These are phyloP conservation scores for Coendou prehensilis DNA, from an alignment of 2,797 vertebrate genomes.

Conservation along the genomic window DNA sequence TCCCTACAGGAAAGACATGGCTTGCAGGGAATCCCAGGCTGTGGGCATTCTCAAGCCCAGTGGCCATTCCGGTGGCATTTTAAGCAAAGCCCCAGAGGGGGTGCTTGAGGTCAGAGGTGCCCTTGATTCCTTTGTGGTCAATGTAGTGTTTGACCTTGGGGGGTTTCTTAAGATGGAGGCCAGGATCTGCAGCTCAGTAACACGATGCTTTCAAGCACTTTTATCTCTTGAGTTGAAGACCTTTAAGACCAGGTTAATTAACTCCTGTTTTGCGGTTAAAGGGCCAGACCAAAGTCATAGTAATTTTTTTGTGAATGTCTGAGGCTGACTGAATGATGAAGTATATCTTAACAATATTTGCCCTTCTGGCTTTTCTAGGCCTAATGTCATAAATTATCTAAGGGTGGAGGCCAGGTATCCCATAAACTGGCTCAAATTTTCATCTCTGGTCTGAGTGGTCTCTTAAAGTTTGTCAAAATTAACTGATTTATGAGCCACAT, in stretches of 20 bases:
- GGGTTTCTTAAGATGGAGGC: too few species aligned
- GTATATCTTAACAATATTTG: neutral
- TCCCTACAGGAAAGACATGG: too few species aligned
- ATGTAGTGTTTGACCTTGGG: too few species aligned
- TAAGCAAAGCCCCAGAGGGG: too few species aligned
- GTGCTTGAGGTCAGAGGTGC: too few species aligned
- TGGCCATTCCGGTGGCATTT: too few species aligned
- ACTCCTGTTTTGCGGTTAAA: too few species aligned
- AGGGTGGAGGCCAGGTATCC: neutral
- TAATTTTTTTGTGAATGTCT: neutral
- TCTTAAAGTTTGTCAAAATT: neutral
- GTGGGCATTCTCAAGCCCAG: too few species aligned
- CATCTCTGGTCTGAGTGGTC: neutral
- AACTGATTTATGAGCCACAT: too few species aligned
- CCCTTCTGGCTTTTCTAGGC: neutral
- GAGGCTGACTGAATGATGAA: neutral
- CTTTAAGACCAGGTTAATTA: too few species aligned
- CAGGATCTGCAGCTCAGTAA: neutral
- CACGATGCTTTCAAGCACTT: neutral
- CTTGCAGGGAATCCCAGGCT: too few species aligned
- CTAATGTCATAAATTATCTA: neutral
- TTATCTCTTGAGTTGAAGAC: neutral
- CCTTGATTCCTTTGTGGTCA: too few species aligned
- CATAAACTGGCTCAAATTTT: neutral
- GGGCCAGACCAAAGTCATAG: neutral